Percentiles rank a stretch among this genome's conserved stretches.
phyloP scores from a whole-genome alignment of 2,888 invertebrate species.

The Oegoconia quadripuncta region DNA sequence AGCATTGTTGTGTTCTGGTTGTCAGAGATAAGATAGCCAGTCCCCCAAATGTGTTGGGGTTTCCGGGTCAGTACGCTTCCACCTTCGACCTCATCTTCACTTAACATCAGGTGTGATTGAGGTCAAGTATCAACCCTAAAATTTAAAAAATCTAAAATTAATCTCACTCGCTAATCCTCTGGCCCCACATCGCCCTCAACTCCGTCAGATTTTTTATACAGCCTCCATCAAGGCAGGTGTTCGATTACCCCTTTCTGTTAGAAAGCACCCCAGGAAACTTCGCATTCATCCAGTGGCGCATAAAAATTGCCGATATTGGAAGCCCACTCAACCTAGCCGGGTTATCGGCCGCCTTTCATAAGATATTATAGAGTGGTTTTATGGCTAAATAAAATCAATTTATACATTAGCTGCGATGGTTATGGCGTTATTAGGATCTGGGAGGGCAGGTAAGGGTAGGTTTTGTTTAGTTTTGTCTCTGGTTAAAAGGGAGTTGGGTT shows the following conservation, averaged over 20 bases:
- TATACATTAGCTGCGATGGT: conserved; percentile 6
- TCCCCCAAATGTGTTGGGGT: too few relatives aligned
- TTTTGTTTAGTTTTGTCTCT: too few relatives aligned
- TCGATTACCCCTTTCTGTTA: conserved; percentile 10
- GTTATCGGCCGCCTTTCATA: conserved; percentile 1
- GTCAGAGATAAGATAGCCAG: too few relatives aligned
- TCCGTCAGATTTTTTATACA: conserved; percentile 3
- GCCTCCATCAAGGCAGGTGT: conserved; percentile 10
- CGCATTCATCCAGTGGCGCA: conserved; percentile 6
- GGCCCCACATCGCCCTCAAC: not conserved
- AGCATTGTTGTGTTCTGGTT: not conserved
- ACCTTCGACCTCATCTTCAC: too few relatives aligned
- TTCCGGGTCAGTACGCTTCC: too few relatives aligned
- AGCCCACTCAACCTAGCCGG: not conserved
- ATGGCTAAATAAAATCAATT: conserved; percentile 8
- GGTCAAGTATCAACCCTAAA: not conserved
- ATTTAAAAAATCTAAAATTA: not conserved
- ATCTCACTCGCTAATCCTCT: not conserved
- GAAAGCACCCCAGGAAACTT: not conserved
- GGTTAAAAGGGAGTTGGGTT: too few relatives aligned
- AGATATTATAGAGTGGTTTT: conserved; percentile 5
- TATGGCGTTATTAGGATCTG: not conserved
- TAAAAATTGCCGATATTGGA: conserved; percentile 9
- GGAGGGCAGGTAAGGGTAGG: too few relatives aligned
- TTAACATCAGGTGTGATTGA: too few relatives aligned